phyloP scores from a whole-genome alignment of 2,113 vertebrate species.

The Melanerpes aurifrons region DNA sequence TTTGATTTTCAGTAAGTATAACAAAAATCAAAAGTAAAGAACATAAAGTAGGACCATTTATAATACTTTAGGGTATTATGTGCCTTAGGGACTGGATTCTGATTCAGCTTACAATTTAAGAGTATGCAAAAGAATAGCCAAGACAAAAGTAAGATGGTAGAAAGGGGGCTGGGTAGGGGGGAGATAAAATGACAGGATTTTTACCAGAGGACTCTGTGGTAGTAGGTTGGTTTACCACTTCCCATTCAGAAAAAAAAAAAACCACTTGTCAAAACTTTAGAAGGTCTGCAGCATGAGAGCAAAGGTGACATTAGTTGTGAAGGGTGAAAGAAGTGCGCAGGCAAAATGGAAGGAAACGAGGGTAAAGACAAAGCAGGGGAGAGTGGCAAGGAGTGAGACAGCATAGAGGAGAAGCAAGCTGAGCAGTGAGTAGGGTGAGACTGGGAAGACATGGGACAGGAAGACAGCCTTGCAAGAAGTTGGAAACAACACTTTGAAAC shows the following conservation, averaged over 20 bases:
- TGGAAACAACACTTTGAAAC: constrained; percentile 32
- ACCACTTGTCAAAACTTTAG: background rate
- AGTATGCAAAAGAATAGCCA: background rate
- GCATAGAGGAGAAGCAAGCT: constrained; percentile 45
- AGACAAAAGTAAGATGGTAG: constrained; percentile 18
- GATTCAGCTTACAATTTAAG: background rate
- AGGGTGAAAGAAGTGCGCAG: background rate
- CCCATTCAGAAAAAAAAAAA: background rate
- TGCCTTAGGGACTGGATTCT: background rate
- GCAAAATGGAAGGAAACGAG: constrained; percentile 57
- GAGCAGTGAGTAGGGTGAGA: constrained; percentile 18
- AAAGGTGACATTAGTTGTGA: constrained; percentile 33
- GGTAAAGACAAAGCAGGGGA: constrained; percentile 53
- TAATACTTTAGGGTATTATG: background rate
- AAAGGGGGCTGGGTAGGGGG: background rate
- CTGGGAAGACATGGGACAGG: constrained; percentile 36
- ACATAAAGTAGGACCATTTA: background rate
- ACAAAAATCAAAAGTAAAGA: background rate
- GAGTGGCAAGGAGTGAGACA: background rate
- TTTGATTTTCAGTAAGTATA: background rate
- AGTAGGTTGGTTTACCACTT: background rate
- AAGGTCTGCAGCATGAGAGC: background rate
- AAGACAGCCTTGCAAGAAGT: constrained; percentile 12
- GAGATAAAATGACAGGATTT: background rate
- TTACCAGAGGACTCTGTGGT: background rate